These are phyloP conservation scores for Trachelus stipa DNA, from an alignment of 2,888 invertebrate genomes.

Conservation along the genomic window DNA sequence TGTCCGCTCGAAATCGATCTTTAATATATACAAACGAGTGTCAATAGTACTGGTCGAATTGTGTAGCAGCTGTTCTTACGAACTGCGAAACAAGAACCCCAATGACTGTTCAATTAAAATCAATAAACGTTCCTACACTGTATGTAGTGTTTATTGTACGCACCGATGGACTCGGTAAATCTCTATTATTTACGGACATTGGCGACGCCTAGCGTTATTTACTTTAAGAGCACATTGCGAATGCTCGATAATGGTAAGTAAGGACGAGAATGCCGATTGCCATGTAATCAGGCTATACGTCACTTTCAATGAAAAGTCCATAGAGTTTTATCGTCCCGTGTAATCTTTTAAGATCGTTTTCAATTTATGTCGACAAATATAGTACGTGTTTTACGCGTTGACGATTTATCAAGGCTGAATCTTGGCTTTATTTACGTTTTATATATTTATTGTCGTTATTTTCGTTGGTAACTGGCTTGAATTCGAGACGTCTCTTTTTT, in stretches of 20 bases:
- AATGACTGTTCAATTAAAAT: conserved; percentile 27
- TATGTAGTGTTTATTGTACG: background rate
- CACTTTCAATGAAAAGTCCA: background rate
- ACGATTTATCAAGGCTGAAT: background rate
- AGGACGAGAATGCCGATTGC: background rate
- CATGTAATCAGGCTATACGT: background rate
- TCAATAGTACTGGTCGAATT: background rate
- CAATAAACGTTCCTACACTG: conserved; percentile 16
- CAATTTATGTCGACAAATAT: background rate
- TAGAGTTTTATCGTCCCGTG: background rate
- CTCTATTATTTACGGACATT: background rate
- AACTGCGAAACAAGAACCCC: background rate
- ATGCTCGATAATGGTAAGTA: background rate
- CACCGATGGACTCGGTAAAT: background rate
- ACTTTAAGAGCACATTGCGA: background rate
- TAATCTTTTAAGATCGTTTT: background rate
- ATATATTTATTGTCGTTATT: background rate
- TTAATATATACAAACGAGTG: background rate
- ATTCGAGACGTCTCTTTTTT: conserved; percentile 30
- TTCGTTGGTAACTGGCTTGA: conserved; percentile 29
- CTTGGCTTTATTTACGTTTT: background rate
- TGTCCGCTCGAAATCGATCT: background rate
- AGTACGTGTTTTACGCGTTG: background rate
- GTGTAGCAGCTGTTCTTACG: background rate
- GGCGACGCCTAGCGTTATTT: background rate